phyloP scores from a whole-genome alignment of 2,113 vertebrate species.

The Hippoglossus stenolepis region DNA sequence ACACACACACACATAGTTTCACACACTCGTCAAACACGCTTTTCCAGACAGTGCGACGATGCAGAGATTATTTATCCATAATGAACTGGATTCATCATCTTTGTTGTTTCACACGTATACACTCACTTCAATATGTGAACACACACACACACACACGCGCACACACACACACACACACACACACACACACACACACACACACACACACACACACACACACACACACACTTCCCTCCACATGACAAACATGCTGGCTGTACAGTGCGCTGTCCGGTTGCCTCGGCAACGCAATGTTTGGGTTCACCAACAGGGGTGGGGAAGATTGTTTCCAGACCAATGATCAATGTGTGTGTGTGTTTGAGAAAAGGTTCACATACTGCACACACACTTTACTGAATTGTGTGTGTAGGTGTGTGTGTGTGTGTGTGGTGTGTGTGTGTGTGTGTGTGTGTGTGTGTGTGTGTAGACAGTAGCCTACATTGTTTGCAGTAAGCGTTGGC shows the following conservation, averaged over 20 bases:
- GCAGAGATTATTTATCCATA: not conserved
- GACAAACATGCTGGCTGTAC: constrained; percentile 50
- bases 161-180: not conserved
- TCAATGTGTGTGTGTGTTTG: constrained; percentile 18
- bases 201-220: constrained; percentile 8
- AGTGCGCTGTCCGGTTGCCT: constrained; percentile 37
- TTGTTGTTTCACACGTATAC: not conserved
- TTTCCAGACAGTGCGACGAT: not conserved
- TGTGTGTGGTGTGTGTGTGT: no score
- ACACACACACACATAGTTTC: not conserved
- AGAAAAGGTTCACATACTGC: constrained; percentile 9
- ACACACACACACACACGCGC: constrained; percentile 11
- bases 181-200: constrained; percentile 1
- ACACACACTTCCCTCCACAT: constrained; percentile 11
- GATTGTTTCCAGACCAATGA: constrained; percentile 74
- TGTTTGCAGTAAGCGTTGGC: constrained; percentile 15
- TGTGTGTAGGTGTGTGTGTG: no score
- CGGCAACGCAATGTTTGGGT: constrained; percentile 69
- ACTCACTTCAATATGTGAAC: not conserved
- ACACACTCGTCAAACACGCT: not conserved
- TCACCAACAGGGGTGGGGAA: constrained; percentile 65
- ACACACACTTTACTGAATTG: constrained; percentile 8
- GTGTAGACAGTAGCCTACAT: constrained; percentile 25
- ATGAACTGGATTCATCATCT: constrained; percentile 10
- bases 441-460: not conserved